These are phyloP conservation scores for Alectura lathami DNA, from an alignment of 2,113 vertebrate genomes.

Conservation along the genomic window DNA sequence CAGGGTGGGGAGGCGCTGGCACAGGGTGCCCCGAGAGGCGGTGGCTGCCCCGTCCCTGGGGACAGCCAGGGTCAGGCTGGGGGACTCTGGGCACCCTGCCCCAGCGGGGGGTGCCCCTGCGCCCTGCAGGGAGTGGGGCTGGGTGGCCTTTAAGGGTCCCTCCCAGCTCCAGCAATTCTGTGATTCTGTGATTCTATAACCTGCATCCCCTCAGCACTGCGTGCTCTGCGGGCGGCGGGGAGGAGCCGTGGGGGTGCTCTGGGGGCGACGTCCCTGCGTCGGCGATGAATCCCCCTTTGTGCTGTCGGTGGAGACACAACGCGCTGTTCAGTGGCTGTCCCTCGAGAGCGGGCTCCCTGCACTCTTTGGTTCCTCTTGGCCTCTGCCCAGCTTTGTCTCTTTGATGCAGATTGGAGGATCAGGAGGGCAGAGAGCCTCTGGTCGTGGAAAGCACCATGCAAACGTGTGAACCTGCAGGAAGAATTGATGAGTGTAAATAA, in stretches of 20 bases:
- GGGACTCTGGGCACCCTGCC: too few relatives aligned
- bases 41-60: too few relatives aligned
- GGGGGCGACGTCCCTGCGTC: background rate
- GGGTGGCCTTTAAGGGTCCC: too few relatives aligned
- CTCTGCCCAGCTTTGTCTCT: slow-evolving; percentile 19
- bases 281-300: slow-evolving; percentile 40
- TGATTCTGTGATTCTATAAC: too few relatives aligned
- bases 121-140: too few relatives aligned
- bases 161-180: too few relatives aligned
- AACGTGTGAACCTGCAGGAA: background rate
- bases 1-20: too few relatives aligned
- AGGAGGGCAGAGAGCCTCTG: background rate
- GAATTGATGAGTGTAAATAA: background rate
- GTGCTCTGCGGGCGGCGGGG: too few relatives aligned
- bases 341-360: background rate
- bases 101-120: too few relatives aligned
- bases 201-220: background rate
- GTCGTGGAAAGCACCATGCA: background rate
- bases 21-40: too few relatives aligned
- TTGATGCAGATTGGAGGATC: background rate
- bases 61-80: too few relatives aligned
- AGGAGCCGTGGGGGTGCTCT: background rate
- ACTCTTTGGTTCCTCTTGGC: slow-evolving; percentile 31
- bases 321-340: background rate
- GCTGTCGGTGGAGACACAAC: background rate